Evolutionary conservation across 2,888 invertebrate genomes (phyloP), one percentile per base, ranked within the genome.

Genomic region (Leuctra nigra): DNA sequence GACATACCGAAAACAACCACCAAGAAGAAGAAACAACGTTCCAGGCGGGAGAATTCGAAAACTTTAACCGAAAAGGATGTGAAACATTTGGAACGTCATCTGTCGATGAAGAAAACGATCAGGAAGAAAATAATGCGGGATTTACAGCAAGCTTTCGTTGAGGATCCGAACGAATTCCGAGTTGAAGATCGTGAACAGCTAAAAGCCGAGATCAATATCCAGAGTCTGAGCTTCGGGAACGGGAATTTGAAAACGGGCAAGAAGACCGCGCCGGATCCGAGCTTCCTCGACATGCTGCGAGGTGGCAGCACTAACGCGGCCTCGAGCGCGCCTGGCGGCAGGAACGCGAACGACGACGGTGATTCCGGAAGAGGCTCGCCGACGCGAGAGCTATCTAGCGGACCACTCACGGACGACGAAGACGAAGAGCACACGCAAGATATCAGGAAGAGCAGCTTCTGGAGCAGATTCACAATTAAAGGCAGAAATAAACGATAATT

Each of bases 31-130:
- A 80, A 78, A 68, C 75, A 76, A 64, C 72, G 71, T 1, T 79
- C 80, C 66, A 80, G 81, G 66, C 84, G 84, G 66, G 84, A 86
- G 63, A 85, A 86, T 68, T 83, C 78, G 71, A 82, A 84, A 68
- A 76, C 81, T 2, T 75, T 81, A 64, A 75, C 79, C 13, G 83
- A 83, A 66, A 48, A 60, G 46, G 69, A 69, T 55, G 83, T 85
- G 41, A 83, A 84, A 66, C 88, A 88, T 18, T 72, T 89, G 39
- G 89, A 90, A 68, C 75, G 88, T 64, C 88, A 89, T 71, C 77
- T 90, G 66, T 88, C 88, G 69, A 89, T 89, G 89, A 89, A 90
- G 75, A 89, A 89, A 70, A 89, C 88, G 16, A 88, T 89, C 64
- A 75, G 88, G 64, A 88, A 87, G 75, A 88, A 88, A 73, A 88